phyloP scores from a whole-genome alignment of 2,888 invertebrate species.

The Parapristionchus giblindavisi region DNA sequence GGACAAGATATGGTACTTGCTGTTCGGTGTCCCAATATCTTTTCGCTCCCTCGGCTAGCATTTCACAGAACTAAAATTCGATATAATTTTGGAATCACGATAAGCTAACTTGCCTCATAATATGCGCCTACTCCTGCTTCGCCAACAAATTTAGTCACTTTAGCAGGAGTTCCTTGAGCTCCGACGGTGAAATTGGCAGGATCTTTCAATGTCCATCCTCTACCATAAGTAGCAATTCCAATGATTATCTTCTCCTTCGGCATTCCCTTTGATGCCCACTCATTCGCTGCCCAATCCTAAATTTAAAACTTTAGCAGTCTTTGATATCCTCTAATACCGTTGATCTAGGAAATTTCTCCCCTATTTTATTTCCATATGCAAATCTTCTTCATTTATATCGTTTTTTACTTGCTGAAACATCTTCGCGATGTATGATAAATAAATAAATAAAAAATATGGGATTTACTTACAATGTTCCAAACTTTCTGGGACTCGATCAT shows the following conservation, averaged over 20 bases:
- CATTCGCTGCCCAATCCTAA: constrained; percentile 83
- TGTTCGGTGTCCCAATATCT: constrained; percentile 79
- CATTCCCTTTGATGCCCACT: constrained; percentile 74
- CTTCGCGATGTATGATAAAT: background rate
- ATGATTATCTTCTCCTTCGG: constrained; percentile 64
- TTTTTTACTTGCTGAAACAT: no score
- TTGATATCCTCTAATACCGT: no score
- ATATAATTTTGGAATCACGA: background rate
- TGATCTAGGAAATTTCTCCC: no score
- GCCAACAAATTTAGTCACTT: constrained; percentile 78
- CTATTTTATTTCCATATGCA: no score
- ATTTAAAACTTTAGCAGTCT: background rate
- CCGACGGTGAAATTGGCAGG: constrained; percentile 51
- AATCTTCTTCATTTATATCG: no score
- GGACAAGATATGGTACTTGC: constrained; percentile 80
- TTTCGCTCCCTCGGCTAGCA: constrained; percentile 82
- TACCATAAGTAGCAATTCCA: constrained; percentile 66
- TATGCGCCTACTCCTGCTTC: constrained; percentile 94
- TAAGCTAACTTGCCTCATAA: constrained; percentile 78
- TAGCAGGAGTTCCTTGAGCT: constrained; percentile 52
- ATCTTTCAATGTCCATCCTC: constrained; percentile 63
- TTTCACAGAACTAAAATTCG: constrained; percentile 80
- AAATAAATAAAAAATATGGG: background rate
- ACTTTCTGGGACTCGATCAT: constrained; percentile 51
- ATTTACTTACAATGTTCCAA: constrained; percentile 56